Evolutionary conservation across 2,888 invertebrate species (phyloP), one percentile per base, ranked within the genome.

Genomic region (Volucella zonaria): DNA sequence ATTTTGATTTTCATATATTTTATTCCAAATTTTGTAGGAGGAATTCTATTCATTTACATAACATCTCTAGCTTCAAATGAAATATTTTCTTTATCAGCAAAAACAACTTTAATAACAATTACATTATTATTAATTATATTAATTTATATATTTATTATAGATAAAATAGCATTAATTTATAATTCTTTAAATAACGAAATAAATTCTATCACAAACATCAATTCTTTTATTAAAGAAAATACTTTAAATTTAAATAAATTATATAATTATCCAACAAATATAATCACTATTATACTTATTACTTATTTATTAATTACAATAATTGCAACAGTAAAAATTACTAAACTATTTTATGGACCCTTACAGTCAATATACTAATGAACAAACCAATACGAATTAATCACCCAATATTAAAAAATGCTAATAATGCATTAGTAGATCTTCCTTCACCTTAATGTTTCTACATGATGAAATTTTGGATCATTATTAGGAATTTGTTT

Each of bases 391-490:
- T 93, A 88, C 92, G 93, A 90, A 91, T 90, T 89, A 92, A 89
- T 59, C 92, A 92, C 1, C 93, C 93, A 0, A 87, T 93, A 88
- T 87, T 94, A 82, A 94, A 94, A 93, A 94, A 94, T 90, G 91
- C 93, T 87, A 94, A 94, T 90, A 92, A 91, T 59, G 93, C 94
- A 0, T 88, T 95, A 91, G 92, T 94, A 89, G 93, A 94, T 88
- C 87, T 95, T 88, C 95, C 95, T 0, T 90, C 94, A 0, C 94
- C 95, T 93, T 38, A 95, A 94, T 92, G 94, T 95, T 90, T 93
- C 93, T 54, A 86, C 91, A 45, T 93, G 93, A 93, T 95, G 95
- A 94, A 95, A 95, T 91, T 95, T 95, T 92, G 95, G 95, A 8
- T 95, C 95, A 0, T 87, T 95, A 88, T 88, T 95, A 93, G 94